Evolutionary conservation across 2,113 vertebrate genomes (phyloP), one percentile per base, ranked within the genome.

Genomic region (Amblyopsis rosae): DNA sequence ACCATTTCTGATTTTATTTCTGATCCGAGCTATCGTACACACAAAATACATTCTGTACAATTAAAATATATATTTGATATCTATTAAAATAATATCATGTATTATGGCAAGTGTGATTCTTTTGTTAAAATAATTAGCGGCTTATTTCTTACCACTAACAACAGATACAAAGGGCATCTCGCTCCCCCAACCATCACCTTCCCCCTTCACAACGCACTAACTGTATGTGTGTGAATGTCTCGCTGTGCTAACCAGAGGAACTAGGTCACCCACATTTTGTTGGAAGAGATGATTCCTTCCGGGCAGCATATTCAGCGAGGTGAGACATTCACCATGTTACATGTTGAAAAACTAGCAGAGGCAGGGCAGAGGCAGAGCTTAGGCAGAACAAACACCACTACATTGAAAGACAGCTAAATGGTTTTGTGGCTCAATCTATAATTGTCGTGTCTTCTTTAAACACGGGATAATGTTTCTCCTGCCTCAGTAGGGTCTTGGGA

Each of bases 261-360:
- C 79, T 90, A 81, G 89, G 87, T 90, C 83, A 90, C 89, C 87
- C 81, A 75, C 73, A 89, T 89, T 72, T 88, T 86, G 74, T 75
- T 82, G 82, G 77, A 57, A 80, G 87, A 69, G 68, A 74, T 70
- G 80, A 81, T 84, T 82, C 63, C 85, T 85, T 81, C 62, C 67
- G 79, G 86, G 73, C 59, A 72, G 66, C 35, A 41, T n/a, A 65
- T 62, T 75, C 72, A 71, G 66, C 12, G 55, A 70, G 85, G 87
- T 87, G 83, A 90, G 87, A 84, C 79, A 87, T 84, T 83, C 82
- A 85, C 82, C 80, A 84, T 85, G 84, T 75, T 84, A 66, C 79
- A 80, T 9, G 72, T 76, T 6, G 7, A 82, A 77, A 26, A 26
- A 26, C 26, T 26, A 63, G 71, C 75, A 48, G 54, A 13, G 3